These are phyloP conservation scores for Chelmon rostratus DNA, from an alignment of 2,797 vertebrate genomes.

Conservation along the genomic window DNA sequence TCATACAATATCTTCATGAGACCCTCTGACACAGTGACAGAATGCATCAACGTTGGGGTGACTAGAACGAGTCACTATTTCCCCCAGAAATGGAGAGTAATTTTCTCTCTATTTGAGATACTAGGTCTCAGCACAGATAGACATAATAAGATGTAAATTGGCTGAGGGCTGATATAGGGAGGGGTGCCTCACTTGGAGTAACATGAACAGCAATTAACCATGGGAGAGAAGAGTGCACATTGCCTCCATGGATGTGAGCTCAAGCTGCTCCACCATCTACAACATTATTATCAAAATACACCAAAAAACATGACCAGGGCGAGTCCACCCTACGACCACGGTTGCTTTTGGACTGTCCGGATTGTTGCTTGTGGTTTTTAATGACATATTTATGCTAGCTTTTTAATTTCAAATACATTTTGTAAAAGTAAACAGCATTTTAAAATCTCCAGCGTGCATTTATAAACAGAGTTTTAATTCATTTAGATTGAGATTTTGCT, in stretches of 20 bases:
- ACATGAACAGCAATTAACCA: slow-evolving; percentile 80
- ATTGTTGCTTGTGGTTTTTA: background rate
- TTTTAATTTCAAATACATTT: slow-evolving; percentile 12
- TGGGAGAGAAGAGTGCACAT: slow-evolving; percentile 62
- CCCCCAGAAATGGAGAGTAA: slow-evolving; percentile 71
- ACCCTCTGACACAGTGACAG: slow-evolving; percentile 69
- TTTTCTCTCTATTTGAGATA: slow-evolving; percentile 82
- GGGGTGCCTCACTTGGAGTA: slow-evolving; percentile 69
- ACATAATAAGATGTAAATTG: slow-evolving; percentile 87
- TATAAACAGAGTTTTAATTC: background rate
- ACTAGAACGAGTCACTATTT: slow-evolving; percentile 64
- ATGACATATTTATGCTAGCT: background rate
- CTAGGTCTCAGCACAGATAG: slow-evolving; percentile 79
- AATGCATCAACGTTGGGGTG: slow-evolving; percentile 57
- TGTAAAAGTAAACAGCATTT: background rate
- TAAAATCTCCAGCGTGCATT: background rate
- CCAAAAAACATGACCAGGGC: slow-evolving; percentile 22
- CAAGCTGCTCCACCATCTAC: slow-evolving; percentile 49
- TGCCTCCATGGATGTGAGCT: slow-evolving; percentile 66
- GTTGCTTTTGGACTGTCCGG: background rate
- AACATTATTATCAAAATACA: slow-evolving; percentile 59
- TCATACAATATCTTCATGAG: slow-evolving; percentile 54
- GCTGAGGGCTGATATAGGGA: slow-evolving; percentile 75
- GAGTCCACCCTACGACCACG: slow-evolving; percentile 19
- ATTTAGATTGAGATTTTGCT: slow-evolving; percentile 30